These are phyloP conservation scores for Cordilura impudica DNA, from an alignment of 2,888 invertebrate species.

Conservation along the genomic window DNA sequence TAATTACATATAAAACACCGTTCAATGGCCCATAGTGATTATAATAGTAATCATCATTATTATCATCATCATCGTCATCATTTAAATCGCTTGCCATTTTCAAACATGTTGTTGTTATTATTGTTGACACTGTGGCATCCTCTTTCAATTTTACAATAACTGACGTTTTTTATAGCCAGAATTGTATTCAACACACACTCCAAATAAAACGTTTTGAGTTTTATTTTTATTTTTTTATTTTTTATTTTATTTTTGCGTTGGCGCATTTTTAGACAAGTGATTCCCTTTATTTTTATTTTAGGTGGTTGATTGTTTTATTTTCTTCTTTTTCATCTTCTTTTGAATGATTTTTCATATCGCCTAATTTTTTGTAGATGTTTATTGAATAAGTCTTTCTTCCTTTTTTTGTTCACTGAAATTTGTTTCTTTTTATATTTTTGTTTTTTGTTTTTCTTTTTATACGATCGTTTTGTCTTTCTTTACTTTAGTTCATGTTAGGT, in stretches of 20 bases:
- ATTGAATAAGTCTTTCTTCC: conserved; percentile 53
- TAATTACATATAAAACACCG: too few relatives aligned
- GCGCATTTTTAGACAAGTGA: conserved; percentile 58
- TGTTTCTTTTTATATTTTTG: background rate
- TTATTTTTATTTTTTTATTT: background rate
- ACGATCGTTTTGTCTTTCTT: conserved; percentile 41
- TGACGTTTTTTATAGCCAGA: conserved; percentile 60
- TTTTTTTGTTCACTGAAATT: background rate
- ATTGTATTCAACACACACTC: conserved; percentile 37
- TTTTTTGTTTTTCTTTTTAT: conserved; percentile 17
- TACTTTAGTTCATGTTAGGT: conserved; percentile 56
- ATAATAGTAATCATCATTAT: conserved; percentile 25
- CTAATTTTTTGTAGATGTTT: conserved; percentile 44
- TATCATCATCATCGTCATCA: conserved; percentile 43
- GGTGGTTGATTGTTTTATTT: conserved; percentile 51
- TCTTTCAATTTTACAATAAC: conserved; percentile 61
- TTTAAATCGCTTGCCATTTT: conserved; percentile 59
- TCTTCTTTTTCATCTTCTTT: conserved; percentile 37
- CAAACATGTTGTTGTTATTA: conserved; percentile 58
- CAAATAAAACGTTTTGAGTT: conserved; percentile 30
- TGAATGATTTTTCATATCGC: conserved; percentile 25
- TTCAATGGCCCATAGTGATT: background rate
- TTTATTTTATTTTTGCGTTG: conserved; percentile 61
- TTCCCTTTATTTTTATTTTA: conserved; percentile 44
- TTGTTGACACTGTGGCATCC: conserved; percentile 62